A percentile compares a stretch with the other conserved stretches of the same genome.
These are phyloP conservation scores for Drosophila nigromelanica DNA, from an alignment of 1,140 invertebrate genomes.

Conservation along the genomic window DNA sequence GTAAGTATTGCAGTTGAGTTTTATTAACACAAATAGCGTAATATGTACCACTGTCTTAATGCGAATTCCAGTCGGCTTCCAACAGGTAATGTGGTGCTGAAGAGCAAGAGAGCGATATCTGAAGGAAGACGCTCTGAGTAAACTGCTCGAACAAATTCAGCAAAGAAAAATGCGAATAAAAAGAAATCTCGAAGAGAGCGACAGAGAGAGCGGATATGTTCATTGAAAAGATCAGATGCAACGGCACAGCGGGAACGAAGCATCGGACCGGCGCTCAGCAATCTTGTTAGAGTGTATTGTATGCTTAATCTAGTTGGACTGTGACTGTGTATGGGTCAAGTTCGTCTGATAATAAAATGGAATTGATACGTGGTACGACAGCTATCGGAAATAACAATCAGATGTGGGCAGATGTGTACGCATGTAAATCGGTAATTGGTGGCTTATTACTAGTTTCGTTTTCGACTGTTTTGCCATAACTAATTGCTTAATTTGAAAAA, in stretches of 20 bases:
- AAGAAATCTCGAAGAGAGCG: constrained; percentile 1
- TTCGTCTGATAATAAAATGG: constrained; percentile 30
- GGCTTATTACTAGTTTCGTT: constrained; percentile 24
- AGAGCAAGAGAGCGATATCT: not conserved
- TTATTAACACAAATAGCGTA: not conserved
- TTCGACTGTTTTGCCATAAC: constrained; percentile 53
- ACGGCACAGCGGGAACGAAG: constrained; percentile 2
- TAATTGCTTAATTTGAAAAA: constrained; percentile 48
- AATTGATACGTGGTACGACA: not conserved
- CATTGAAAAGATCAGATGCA: constrained; percentile 21
- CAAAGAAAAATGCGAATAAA: constrained; percentile 15
- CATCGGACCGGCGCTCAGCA: not conserved
- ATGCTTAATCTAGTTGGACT: constrained; percentile 1
- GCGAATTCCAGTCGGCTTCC: not conserved
- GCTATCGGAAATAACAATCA: constrained; percentile 19
- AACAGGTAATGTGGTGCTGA: constrained; percentile 1
- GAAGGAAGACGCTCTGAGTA: constrained; percentile 10
- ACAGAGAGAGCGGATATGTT: constrained; percentile 23
- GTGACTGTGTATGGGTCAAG: constrained; percentile 45
- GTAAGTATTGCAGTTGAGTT: no score
- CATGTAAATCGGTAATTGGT: constrained; percentile 1
- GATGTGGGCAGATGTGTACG: not conserved
- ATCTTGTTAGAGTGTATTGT: constrained; percentile 10
- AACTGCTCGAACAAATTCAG: not conserved
- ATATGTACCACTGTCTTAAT: constrained; percentile 18